A percentile compares a stretch with the other conserved stretches of the same genome.
Conservation (phyloP, 2,888 invertebrate genomes). For the Erynnis tages region DNA sequence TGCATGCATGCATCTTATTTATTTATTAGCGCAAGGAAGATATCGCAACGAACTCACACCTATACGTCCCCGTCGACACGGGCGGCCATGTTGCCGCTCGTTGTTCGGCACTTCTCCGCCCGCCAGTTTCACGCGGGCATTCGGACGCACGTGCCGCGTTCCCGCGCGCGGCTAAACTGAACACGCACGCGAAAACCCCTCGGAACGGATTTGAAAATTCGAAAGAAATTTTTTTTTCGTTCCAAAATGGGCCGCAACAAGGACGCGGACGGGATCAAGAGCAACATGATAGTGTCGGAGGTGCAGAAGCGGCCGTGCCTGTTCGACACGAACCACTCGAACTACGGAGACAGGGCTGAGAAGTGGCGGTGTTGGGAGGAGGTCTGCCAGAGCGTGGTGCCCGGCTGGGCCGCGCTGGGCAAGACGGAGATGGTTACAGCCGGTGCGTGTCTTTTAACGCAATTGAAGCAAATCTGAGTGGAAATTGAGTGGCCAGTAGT, state of each 20-base stretch:
- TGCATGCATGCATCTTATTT: conserved; percentile 61
- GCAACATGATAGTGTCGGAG: conserved; percentile 64
- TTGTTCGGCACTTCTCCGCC: conserved; percentile 40
- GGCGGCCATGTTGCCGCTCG: conserved; percentile 64
- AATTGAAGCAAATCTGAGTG: too few relatives aligned
- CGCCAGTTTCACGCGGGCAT: conserved; percentile 75
- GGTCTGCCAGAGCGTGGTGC: conserved; percentile 70
- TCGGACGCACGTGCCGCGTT: conserved; percentile 57
- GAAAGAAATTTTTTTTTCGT: conserved; percentile 30
- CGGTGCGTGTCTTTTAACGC: too few relatives aligned
- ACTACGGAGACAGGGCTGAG: conserved; percentile 69
- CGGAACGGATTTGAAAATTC: conserved; percentile 37
- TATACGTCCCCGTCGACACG: conserved; percentile 57
- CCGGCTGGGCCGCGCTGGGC: conserved; percentile 64
- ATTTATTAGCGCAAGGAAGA: conserved; percentile 68
- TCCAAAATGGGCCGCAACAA: conserved; percentile 63
- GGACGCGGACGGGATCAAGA: conserved; percentile 69
- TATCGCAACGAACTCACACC: conserved; percentile 65
- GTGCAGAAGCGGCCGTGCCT: conserved; percentile 69
- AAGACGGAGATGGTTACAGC: conserved; percentile 66
- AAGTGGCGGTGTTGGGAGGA: conserved; percentile 75
- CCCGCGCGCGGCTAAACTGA: conserved; percentile 36
- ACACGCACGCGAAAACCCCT: conserved; percentile 42
- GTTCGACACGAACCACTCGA: conserved; percentile 67
- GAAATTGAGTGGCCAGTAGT: too few relatives aligned